Evolutionary conservation across 2,113 vertebrate genomes (phyloP), one percentile per base, ranked within the genome.

Genomic region (Eidolon helvum): DNA sequence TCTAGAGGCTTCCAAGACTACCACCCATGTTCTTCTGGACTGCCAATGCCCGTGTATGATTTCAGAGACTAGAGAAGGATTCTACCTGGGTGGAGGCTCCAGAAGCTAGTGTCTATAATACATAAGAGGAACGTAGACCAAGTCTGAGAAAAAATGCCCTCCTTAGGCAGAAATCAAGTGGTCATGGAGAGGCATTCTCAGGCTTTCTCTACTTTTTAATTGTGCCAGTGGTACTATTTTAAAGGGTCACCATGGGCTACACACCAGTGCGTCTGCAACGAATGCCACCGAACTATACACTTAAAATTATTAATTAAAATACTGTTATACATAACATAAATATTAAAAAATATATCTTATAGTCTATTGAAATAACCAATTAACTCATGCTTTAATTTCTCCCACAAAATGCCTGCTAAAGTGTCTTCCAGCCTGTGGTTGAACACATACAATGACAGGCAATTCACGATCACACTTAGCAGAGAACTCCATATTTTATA

Each of bases 1-100:
- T 84, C 87, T 85, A 88, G 87, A 94, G 28, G 45, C 45, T 84
- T 95, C 87, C 33, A 59, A 53, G 66, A 75, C 68, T n/a, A 59
- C 24, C 6, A 5, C 24, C 38, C 21, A 24, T 40, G 77, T 59
- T 79, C 63, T 84, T 16, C 48, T 3, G 45, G 59, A 40, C 26
- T 55, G 55, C 28, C 33, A 33, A 10, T 28, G 45, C 45, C n/a
- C 21, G 43, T 24, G 55, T 35, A 65, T 50, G 83, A n/a, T 21
- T 84, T 43, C 63, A 43, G 61, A 94, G 82, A 35, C 38, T 57
- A 57, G 53, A 82, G 45, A 48, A 83, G 68, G 68, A 40, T 50
- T 33, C 8, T 30, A 40, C 7, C 15, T 21, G 4, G n/a, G 71
- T 3, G 28, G 83, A n/a, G 35, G 38, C 5, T 43, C 65, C 53